Evolutionary conservation across 2,888 invertebrate species (phyloP), one percentile per base, ranked within the genome.

Genomic region (Cheilosia variabilis): DNA sequence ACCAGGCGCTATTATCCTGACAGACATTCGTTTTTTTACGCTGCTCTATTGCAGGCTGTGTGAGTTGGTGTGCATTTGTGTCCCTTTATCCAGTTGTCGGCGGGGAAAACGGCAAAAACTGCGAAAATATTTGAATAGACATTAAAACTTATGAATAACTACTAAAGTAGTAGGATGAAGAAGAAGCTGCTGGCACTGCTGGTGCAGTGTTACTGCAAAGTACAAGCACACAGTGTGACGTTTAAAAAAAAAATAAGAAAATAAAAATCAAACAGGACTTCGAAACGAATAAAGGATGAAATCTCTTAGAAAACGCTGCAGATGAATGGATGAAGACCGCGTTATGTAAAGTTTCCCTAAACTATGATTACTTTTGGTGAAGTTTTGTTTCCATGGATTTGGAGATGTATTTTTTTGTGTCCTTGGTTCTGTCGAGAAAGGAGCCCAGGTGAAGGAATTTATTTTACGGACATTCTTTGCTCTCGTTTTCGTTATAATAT

Each of bases 141-240:
- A 86, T 86, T 86, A 86, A 86, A 86, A 86, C 86, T 86, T 86
- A 86, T 86, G 86, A 86, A 86, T 86, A 86, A 86, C 81, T 81
- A 80, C 76, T 71, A 24, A 65, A 77, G 86, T 60, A 72, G 65
- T 60, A 50, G 63, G 10, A 41, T 19, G 72, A 71, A 65, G 58
- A 57, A 27, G 65, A 66, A 65, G 52, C 55, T 52, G 55, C 52
- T 43, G 34, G 10, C 10, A 37, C 66, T 24, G 34, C 45, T 66
- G 53, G 37, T 62, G 47, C 47, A 45, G 15, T 45, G 75, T 55
- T 71, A 60, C 71, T 68, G n/a, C 22, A 43, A 57, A 63, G 37
- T 43, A 41, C 41, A 43, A 34, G n/a, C 37, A 19, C 43, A 69
- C 68, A 68, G 69, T 73, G 69, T 58, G 69, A 62, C 53, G 47